Evolutionary conservation across 2,113 vertebrate genomes (phyloP), one percentile per base, ranked within the genome.

Genomic region (Murina feae): DNA sequence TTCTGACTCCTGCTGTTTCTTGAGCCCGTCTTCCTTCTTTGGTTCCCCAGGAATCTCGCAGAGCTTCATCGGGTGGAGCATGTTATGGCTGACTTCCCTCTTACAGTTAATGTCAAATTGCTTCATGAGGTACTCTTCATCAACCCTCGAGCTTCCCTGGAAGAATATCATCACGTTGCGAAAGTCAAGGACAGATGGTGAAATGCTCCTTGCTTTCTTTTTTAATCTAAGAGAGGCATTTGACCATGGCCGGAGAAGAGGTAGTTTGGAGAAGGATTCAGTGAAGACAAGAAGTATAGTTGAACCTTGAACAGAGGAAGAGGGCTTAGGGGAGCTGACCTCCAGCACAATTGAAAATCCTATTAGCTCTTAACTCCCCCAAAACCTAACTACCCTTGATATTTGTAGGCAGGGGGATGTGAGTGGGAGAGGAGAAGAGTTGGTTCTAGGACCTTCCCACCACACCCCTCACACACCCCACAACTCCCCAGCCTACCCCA

Each of bases 41-140:
- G 96, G 66, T 23, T 98, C 87, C 87, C 93, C 69, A n/a, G 95
- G 95, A 10, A 93, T 66, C 91, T 96, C 83, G 28, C 89, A 97
- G 6, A 53, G 63, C 89, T 95, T 94, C 74, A 87, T 2, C 1
- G 63, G 69, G 30, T 42, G 28, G 39, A 96, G 93, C 9, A 76
- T 71, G 8, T 88, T 85, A 13, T 72, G 17, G 4, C 86, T 16
- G 0, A 81, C 79, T 55, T 95, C 95, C 32, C 81, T 97, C 68
- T 96, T 96, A 87, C 76, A 96, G 55, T 96, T 96, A 47, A 93
- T 86, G 47, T 95, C 97, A 89, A 98, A 98, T 47, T 98, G 91
- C 21, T 96, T 94, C 94, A 97, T 39, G 74, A 98, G 68, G 12
- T 69, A 97, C 25, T 98, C 97, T 95, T 98, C 98, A 6, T 86